A percentile compares a stretch with the other conserved stretches of the same genome.
phyloP scores from a whole-genome alignment of 2,113 vertebrate genomes.

The Trogon melanurus region DNA sequence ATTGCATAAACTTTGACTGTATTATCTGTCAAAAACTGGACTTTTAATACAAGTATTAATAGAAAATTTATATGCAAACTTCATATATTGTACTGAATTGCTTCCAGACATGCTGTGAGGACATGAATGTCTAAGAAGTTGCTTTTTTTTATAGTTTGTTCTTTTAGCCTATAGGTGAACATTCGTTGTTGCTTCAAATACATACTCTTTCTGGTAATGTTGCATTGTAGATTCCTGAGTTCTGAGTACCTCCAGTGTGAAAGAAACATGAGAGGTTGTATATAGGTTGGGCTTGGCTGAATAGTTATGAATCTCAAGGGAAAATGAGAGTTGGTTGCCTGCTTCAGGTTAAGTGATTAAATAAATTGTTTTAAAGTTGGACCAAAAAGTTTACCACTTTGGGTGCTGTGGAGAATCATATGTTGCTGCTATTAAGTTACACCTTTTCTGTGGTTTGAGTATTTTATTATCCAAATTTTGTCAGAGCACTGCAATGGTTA shows the following conservation, averaged over 20 bases:
- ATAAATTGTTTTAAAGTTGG: neutral
- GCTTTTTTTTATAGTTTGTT: neutral
- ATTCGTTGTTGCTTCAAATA: neutral
- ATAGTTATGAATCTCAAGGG: neutral
- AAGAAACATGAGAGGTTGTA: neutral
- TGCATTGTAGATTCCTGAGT: neutral
- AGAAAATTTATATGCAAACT: neutral
- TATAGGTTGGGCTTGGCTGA: neutral
- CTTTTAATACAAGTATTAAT: neutral
- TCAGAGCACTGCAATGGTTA: neutral
- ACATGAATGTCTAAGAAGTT: neutral
- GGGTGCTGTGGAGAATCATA: neutral
- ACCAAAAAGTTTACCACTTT: neutral
- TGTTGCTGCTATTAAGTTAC: neutral
- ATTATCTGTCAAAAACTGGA: neutral
- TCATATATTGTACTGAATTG: neutral
- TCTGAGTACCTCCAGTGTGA: neutral
- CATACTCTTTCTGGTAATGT: neutral
- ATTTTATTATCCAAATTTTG: neutral
- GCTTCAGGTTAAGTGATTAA: neutral
- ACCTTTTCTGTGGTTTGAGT: neutral
- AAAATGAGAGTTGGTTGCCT: neutral
- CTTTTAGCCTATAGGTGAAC: neutral
- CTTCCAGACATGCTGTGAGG: neutral
- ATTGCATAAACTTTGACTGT: neutral